These are phyloP conservation scores for Pelodiscus sinensis DNA, from an alignment of 2,113 vertebrate species.

Conservation along the genomic window DNA sequence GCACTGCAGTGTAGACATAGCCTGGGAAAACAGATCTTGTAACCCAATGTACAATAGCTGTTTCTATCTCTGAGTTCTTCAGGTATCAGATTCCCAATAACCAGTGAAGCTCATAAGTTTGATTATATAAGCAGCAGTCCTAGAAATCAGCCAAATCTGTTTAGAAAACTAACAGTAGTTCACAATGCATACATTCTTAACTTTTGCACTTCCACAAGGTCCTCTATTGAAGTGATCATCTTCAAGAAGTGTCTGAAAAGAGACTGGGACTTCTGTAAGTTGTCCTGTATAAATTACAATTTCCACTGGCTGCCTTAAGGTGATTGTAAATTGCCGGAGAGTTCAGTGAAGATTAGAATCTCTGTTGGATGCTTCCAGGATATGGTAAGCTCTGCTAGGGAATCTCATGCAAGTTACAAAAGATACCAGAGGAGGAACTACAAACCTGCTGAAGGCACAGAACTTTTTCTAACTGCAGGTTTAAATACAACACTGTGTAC, in stretches of 20 bases:
- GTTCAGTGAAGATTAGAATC: not conserved
- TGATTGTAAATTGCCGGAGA: not conserved
- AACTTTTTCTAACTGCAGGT: not conserved
- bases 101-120: not conserved
- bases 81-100: not conserved
- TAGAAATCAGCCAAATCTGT: not conserved
- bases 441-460: not conserved
- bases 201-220: not conserved
- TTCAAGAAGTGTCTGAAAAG: not conserved
- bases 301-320: not conserved
- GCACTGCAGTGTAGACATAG: not conserved
- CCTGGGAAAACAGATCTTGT: not conserved
- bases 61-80: not conserved
- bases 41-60: not conserved
- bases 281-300: not conserved
- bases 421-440: not conserved
- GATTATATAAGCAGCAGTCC: not conserved
- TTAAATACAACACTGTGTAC: not conserved
- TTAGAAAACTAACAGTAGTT: not conserved
- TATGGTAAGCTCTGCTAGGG: not conserved
- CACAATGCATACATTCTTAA: not conserved
- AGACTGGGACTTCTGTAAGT: not conserved
- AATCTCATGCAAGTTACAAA: not conserved
- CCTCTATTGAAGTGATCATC: not conserved
- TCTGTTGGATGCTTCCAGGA: not conserved